Evolutionary conservation across 2,888 invertebrate species (phyloP), one percentile per base, ranked within the genome.

Genomic region (Lottia scabra): DNA sequence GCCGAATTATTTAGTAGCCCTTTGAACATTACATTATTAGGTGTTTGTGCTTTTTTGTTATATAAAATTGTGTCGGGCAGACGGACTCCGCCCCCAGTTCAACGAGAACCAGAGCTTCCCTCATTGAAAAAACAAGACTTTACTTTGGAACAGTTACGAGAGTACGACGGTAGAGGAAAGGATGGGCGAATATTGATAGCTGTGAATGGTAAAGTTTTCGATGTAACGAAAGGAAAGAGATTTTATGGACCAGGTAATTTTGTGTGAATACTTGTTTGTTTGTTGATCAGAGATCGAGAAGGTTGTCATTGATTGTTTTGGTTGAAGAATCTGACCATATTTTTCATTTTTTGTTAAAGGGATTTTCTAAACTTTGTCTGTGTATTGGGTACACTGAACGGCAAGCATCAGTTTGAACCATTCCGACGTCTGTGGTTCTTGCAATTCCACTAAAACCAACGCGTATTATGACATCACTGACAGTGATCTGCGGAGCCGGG

Each of bases 151-250:
- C 97, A 99, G 90, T 91, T 99, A 79, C 93, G 93, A 80, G 92
- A 94, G 81, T 98, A 93, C 89, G 95, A 98, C 89, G 98, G 98
- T 6, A 94, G 91, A 85, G 91, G 93, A 44, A 77, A 82, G 48
- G 97, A 97, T 86, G 96, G 96, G 38, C 91, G 98, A 80, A 94
- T 98, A 75, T 91, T 98, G 79, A 93, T 99, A 63, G 98, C 96
- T 12, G 95, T 98, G 69, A 97, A 98, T 90, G 96, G 97, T 38
- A 96, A 93, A 91, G 95, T 99, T 68, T 99, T 96, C 91, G 98
- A 99, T 91, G 97, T 94, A 80, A 97, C 98, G 63, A 75, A 85
- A 87, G 97, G 96, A 74, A 95, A 94, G 87, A 92, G 93, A 78
- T 97, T 96, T 90, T 98, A 98, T 90, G 98, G 98, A 27, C 97